Evolutionary conservation across 2,113 vertebrate species (phyloP).

Genomic region (Alethe diademata): DNA sequence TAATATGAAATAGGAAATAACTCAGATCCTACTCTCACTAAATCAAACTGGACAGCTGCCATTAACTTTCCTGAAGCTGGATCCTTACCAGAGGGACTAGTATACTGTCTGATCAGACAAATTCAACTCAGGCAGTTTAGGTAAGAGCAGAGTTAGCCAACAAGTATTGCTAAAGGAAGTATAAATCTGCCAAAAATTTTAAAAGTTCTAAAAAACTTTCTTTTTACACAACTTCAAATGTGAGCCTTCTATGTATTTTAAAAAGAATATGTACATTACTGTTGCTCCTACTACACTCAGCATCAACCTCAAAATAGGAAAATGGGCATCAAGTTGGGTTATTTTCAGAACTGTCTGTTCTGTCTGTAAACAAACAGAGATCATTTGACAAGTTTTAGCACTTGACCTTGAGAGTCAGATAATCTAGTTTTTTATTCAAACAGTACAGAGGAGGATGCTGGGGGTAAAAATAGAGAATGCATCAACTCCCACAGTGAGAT

Average conservation of each 20-base stretch:
- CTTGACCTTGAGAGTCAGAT: background rate
- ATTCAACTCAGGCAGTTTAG: background rate
- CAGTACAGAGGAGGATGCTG: background rate
- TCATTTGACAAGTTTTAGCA: background rate
- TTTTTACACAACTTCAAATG: background rate
- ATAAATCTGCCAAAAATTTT: background rate
- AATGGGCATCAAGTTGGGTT: background rate
- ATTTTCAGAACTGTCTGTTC: background rate
- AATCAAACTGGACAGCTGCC: background rate
- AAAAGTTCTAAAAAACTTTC: background rate
- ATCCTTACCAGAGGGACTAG: background rate
- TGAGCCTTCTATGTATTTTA: background rate
- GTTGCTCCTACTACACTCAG: background rate
- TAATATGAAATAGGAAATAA: constrained; percentile 38
- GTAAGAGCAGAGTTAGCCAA: background rate
- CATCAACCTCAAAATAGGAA: background rate
- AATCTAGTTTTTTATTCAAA: background rate
- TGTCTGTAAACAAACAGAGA: background rate
- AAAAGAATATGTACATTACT: background rate
- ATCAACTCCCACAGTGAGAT: background rate
- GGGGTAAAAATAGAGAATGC: background rate
- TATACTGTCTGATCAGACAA: background rate
- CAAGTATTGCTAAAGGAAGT: background rate
- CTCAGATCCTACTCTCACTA: background rate
- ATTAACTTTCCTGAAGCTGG: background rate